Conservation (phyloP, 2,888 invertebrate species). For the Limnephilus auricula region DNA sequence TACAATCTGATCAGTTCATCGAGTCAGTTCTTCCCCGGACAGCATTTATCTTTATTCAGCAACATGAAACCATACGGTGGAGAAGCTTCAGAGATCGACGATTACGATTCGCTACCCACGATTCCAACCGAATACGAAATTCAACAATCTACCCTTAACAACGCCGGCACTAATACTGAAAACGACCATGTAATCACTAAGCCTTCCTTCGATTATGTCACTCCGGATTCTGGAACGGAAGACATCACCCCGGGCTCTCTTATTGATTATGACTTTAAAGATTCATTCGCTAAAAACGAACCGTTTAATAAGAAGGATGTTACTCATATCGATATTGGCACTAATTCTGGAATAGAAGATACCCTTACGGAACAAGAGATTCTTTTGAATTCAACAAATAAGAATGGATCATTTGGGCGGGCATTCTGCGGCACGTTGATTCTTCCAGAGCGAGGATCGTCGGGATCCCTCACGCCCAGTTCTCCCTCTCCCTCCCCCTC, state of each 20-base stretch:
- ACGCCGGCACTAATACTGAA: conserved; percentile 52
- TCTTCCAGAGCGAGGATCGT: conserved; percentile 73
- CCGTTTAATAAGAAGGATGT: conserved; percentile 15
- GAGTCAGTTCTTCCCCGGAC: conserved; percentile 86
- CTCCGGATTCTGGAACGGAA: conserved; percentile 81
- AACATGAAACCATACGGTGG: conserved; percentile 68
- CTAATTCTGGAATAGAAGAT: not conserved
- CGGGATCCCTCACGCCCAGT: conserved; percentile 75
- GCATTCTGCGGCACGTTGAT: conserved; percentile 69
- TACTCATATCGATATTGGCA: conserved; percentile 5
- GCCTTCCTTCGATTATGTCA: conserved; percentile 76
- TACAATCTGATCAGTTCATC: conserved; percentile 77
- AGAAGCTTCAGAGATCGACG: conserved; percentile 45
- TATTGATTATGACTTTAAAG: conserved; percentile 66
- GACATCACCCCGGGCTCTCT: conserved; percentile 78
- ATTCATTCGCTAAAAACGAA: conserved; percentile 54
- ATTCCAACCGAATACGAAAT: conserved; percentile 59
- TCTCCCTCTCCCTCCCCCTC: conserved; percentile 72
- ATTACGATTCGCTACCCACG: conserved; percentile 59
- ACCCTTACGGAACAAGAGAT: conserved; percentile 54
- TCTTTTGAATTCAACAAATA: conserved; percentile 24
- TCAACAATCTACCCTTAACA: conserved; percentile 35
- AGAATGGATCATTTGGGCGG: conserved; percentile 33
- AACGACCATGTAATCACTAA: conserved; percentile 67
- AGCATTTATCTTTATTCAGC: conserved; percentile 69